Conservation (phyloP, 2,113 vertebrate genomes). For the Meles meles region DNA sequence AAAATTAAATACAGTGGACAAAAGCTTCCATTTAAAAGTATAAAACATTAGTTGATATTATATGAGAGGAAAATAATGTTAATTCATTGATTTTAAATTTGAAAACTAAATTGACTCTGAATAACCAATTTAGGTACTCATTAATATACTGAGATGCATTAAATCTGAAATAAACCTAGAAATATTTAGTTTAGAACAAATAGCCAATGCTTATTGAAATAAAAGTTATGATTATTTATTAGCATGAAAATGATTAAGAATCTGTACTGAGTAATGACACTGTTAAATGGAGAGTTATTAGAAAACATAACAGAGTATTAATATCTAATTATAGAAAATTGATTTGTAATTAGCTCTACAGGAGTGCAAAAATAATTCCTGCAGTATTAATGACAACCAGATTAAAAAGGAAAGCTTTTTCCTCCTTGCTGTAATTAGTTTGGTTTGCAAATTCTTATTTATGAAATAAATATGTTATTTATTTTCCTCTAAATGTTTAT, state of each 20-base stretch:
- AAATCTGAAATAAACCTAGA: constrained; percentile 9
- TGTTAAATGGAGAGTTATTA: constrained; percentile 80
- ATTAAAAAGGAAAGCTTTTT: constrained; percentile 68
- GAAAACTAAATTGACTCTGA: background rate
- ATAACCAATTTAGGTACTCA: constrained; percentile 18
- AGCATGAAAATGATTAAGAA: constrained; percentile 67
- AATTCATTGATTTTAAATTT: constrained; percentile 5
- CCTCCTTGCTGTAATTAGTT: constrained; percentile 66
- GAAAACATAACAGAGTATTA: constrained; percentile 81
- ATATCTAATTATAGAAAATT: constrained; percentile 83
- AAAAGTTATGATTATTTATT: constrained; percentile 35
- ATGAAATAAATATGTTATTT: constrained; percentile 62
- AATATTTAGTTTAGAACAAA: constrained; percentile 51
- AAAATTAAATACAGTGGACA: background rate
- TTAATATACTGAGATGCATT: background rate
- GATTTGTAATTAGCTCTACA: constrained; percentile 80
- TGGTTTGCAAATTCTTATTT: constrained; percentile 59
- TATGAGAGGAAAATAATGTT: background rate
- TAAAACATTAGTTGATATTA: background rate
- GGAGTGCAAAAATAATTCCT: constrained; percentile 75
- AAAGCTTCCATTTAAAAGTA: background rate
- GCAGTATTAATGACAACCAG: constrained; percentile 77
- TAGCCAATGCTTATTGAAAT: background rate
- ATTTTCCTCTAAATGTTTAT: background rate
- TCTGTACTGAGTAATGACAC: constrained; percentile 65